Base-by-base conservation (phyloP, 2,888 invertebrate species). In the Stenodema calcarata region DNA sequence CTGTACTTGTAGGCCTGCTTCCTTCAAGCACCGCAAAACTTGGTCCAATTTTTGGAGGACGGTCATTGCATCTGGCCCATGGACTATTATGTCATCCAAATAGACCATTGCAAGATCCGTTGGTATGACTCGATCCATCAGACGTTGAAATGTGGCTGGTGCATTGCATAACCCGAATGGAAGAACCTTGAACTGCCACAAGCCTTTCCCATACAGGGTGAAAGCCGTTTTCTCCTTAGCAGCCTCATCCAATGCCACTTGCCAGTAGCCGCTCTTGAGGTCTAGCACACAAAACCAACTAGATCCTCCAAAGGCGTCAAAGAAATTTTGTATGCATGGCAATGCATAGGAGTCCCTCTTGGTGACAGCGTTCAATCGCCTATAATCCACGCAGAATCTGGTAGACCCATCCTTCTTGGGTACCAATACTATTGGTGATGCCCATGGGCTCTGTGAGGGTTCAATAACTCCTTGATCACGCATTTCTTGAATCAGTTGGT, bases 281-380 rank as follows among this genome's bases (percentile, higher is more conserved):
- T 44, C 44, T 16, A 79, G 23, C 1, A 44, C 44, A 11, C 44
- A 47, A 79, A 47, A 80, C 80, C 80, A 80, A 2, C 9, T 9
- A 18, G 27, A 47, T 3, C 80, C 80, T 11, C 23, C 80, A 11
- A 80, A 35, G 11, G 12, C 27, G 7, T 41, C 18, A 18, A 50
- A 1, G 11, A 80, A 18, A 9, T 80, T 50, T 11, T 80, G 50
- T 23, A 80, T 50, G 18, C 27, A 11, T 9, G 80, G 80, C 9
- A 80, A 16, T 3, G 50, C 12, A 50, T 50, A 50, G 16, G 50
- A 50, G 50, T 50, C 50, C 16, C 16, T 50, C 12, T 23, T 9
- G 3, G 80, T 80, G 1, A 80, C 50, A 35, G 11, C 44, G 88
- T 92, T 92, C 0, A 91, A 70, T 28, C 88, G 87, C 9, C 91